These are phyloP conservation scores for Orchesella cincta DNA, from an alignment of 1,140 invertebrate species.

Conservation along the genomic window DNA sequence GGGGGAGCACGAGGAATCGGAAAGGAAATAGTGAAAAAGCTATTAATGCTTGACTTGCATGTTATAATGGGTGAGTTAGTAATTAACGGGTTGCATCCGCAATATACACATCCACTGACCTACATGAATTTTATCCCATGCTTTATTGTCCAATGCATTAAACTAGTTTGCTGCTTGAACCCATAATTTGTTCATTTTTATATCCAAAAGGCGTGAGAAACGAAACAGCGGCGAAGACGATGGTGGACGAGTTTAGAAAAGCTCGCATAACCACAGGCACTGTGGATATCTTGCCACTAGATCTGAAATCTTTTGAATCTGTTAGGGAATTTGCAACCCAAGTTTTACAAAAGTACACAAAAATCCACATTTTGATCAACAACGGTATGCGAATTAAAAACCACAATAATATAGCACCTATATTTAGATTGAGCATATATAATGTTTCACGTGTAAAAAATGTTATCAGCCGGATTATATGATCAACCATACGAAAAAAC, in stretches of 20 bases:
- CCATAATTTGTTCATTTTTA: background rate
- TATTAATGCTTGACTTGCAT: constrained; percentile 1
- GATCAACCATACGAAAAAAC: constrained; percentile 73
- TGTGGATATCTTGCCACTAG: constrained; percentile 61
- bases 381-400: constrained; percentile 64
- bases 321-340: constrained; percentile 72
- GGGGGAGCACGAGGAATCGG: constrained; percentile 21
- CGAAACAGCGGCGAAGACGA: constrained; percentile 62
- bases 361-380: constrained; percentile 75
- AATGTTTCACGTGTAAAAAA: background rate
- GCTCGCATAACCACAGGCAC: constrained; percentile 59
- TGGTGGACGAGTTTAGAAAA: constrained; percentile 60
- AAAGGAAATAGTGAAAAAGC: constrained; percentile 6
- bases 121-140: too few species aligned
- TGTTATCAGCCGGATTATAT: constrained; percentile 76
- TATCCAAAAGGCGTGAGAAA: constrained; percentile 62
- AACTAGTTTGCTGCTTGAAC: background rate
- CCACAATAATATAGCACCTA: background rate
- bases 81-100: too few species aligned
- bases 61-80: background rate
- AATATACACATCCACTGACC: too few species aligned
- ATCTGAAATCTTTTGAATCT: constrained; percentile 69
- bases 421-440: background rate
- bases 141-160: too few species aligned
- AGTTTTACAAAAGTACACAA: constrained; percentile 65